A percentile compares a stretch with the other conserved stretches of the same genome.
Conservation (phyloP, 37 sponge, comb jelly and placozoan species). For the Crambe crambe region DNA sequence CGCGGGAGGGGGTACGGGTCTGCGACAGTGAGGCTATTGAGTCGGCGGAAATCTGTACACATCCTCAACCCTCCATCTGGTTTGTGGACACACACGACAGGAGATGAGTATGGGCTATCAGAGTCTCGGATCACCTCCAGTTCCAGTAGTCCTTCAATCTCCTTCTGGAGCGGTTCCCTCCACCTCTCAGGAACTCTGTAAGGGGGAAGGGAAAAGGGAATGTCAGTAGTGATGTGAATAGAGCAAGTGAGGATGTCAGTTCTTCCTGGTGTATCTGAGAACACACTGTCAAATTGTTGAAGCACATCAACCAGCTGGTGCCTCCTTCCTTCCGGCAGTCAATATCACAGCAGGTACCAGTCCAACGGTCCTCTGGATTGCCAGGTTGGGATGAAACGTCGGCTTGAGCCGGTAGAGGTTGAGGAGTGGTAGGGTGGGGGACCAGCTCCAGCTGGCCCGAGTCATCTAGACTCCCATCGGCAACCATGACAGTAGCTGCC, state of each 20-base stretch:
- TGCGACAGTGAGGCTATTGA: neutral
- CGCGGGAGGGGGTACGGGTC: neutral
- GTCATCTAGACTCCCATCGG: neutral
- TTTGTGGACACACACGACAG: neutral
- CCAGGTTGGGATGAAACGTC: neutral
- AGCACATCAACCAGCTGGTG: too few species aligned
- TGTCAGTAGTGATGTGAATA: too few species aligned
- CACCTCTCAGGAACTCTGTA: neutral
- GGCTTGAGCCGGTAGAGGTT: too few species aligned
- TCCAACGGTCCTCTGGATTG: neutral
- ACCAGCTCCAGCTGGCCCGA: neutral
- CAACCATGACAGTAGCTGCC: neutral
- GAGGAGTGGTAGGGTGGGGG: neutral
- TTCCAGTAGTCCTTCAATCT: neutral
- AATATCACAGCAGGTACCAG: neutral
- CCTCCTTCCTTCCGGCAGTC: neutral
- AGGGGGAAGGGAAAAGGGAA: neutral
- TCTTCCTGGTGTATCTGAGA: neutral
- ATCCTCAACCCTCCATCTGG: neutral
- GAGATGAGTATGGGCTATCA: neutral
- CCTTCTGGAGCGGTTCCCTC: neutral
- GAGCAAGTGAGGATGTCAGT: neutral
- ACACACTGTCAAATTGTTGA: neutral
- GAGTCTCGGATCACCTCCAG: neutral
- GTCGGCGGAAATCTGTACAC: neutral